Base-by-base conservation (phyloP, 2,888 invertebrate species). In the Gandaritis pyraliata region DNA sequence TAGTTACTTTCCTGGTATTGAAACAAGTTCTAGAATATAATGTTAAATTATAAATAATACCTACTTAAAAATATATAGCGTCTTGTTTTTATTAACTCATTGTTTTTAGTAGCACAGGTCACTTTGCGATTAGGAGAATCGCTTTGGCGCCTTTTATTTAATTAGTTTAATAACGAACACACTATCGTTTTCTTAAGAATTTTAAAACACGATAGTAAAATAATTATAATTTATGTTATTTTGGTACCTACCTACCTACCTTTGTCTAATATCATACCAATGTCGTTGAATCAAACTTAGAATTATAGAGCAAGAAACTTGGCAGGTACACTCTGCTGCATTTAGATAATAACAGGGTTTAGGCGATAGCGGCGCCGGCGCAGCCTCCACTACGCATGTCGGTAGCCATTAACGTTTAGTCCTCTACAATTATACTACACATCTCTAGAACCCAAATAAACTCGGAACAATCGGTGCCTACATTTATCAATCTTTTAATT, bases 361-460 rank as follows among this genome's bases (percentile, higher is more conserved):
- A 73, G 66, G 57, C 64, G 67, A 67, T 72, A 66, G 57, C 64
- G 67, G 68, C 73, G 75, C 74, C 66, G 71, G 72, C 72, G 72
- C 74, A 72, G 72, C 67, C 63, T 63, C 64, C 64, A 51, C 57
- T 64, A 73, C 73, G 75, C 78, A 75, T 74, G 76, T 82, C 85
- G 77, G 85, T 85, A 86, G 86, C 85, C 74, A 83, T 83, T 83
- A 85, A 75, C 81, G 81, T 85, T 85, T 85, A 85, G 72, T 74
- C 71, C 77, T 69, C 77, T 78, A 82, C 78, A 77, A 83, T 82
- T 77, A 79, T 76, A 77, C 73, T 74, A 72, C 73, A 75, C 75
- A 74, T 74, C 75, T 68, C 63, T 54, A 54, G 58, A 63, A 54
- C 52, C 60, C 65, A 65, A 67, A 68, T 64, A 67, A 72, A 33